Evolutionary conservation across 2,888 invertebrate genomes (phyloP).

Genomic region (Drosophila fungiperda): DNA sequence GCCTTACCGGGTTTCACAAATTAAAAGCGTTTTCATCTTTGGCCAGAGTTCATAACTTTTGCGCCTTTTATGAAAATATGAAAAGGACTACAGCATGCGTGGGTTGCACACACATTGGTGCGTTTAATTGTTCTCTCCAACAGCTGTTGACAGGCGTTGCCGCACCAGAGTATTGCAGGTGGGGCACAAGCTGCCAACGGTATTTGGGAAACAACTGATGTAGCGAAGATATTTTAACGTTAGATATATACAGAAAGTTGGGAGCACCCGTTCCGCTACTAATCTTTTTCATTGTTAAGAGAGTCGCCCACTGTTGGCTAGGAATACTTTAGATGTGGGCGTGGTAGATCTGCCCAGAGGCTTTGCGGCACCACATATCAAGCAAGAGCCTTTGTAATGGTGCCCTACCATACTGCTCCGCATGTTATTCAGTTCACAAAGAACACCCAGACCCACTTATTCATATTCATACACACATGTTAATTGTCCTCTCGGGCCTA

Average conservation of each 20-base stretch:
- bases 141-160: slow-evolving; percentile 46
- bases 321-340: slow-evolving; percentile 33
- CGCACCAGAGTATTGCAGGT: slow-evolving; percentile 16
- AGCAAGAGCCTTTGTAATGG: slow-evolving; percentile 41
- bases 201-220: slow-evolving; percentile 28
- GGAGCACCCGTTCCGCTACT: slow-evolving; percentile 17
- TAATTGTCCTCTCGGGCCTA: slow-evolving; percentile 57
- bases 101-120: slow-evolving; percentile 42
- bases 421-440: slow-evolving; percentile 46
- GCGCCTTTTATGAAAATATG: slow-evolving; percentile 55
- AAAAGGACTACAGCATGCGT: slow-evolving; percentile 38
- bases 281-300: slow-evolving; percentile 51
- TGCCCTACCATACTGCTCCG: slow-evolving; percentile 10
- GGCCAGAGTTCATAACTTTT: slow-evolving; percentile 75
- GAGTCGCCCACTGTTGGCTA: slow-evolving; percentile 40
- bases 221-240: slow-evolving; percentile 29
- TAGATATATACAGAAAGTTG: slow-evolving; percentile 31
- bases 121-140: slow-evolving; percentile 67
- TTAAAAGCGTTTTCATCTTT: slow-evolving; percentile 79
- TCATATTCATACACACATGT: slow-evolving; percentile 35
- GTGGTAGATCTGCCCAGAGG: slow-evolving; percentile 36
- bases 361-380: slow-evolving; percentile 43
- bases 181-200: slow-evolving; percentile 8
- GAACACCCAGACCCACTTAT: slow-evolving; percentile 12
- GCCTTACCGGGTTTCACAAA: slow-evolving; percentile 62